Percentiles rank a stretch among this genome's conserved stretches.
phyloP scores from a whole-genome alignment of 2,113 vertebrate species.

The Excalfactoria chinensis region DNA sequence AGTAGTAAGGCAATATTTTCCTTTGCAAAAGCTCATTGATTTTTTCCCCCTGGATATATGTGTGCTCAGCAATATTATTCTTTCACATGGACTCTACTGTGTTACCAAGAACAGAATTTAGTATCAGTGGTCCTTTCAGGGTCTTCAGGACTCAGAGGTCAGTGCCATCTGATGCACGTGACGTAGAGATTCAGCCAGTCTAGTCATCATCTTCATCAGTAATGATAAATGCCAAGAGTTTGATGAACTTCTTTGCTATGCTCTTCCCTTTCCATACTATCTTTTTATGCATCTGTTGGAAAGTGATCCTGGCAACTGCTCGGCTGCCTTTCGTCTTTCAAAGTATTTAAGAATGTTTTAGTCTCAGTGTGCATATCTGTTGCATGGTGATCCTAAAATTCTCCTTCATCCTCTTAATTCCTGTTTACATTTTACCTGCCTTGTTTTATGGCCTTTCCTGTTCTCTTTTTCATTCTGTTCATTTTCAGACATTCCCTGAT shows the following conservation, averaged over 20 bases:
- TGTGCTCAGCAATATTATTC: background rate
- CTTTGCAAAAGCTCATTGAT: background rate
- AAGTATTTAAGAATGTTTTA: background rate
- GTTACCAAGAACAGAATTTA: background rate
- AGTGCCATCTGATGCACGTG: background rate
- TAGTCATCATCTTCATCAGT: background rate
- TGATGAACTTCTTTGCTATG: background rate
- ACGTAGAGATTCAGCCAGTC: background rate
- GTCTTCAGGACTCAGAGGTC: background rate
- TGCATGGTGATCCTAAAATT: constrained; percentile 2
- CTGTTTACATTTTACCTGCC: background rate
- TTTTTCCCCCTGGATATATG: rapidly evolving
- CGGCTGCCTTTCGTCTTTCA: background rate
- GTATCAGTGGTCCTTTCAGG: background rate
- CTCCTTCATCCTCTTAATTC: background rate
- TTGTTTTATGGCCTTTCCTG: background rate
- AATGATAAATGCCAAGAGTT: background rate
- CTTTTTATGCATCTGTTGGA: background rate
- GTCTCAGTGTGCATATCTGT: background rate
- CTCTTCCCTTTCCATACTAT: background rate
- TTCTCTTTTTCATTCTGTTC: background rate
- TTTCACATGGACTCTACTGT: background rate
- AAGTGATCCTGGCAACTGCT: background rate
- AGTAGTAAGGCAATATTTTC: background rate
- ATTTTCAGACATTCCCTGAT: background rate